Percentiles rank a stretch among this genome's conserved stretches.
Conservation (phyloP, 92 coral and sea anemone species). For the Paramuricea clavata region DNA sequence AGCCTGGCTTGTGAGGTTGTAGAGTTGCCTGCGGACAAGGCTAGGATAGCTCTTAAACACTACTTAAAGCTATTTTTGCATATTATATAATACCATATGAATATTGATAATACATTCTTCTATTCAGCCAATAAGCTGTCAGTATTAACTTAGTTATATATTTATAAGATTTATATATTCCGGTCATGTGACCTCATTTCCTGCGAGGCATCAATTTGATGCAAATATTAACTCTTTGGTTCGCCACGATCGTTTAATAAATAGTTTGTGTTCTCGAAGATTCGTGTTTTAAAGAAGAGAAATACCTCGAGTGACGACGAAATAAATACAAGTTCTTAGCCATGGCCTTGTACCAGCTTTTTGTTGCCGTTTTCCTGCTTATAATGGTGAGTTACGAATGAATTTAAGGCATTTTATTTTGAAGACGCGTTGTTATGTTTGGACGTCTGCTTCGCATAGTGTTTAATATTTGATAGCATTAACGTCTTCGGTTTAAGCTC, state of each 20-base stretch:
- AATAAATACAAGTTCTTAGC: not conserved
- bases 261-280: not conserved
- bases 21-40: too few species aligned
- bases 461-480: conserved; percentile 13
- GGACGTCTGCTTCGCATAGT: conserved; percentile 15
- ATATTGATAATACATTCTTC: not conserved
- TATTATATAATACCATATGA: not conserved
- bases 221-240: conserved; percentile 2
- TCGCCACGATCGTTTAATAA: not conserved
- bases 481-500: conserved; percentile 1
- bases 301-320: not conserved
- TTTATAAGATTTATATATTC: not conserved
- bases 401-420: not conserved
- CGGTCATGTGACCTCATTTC: not conserved
- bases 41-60: too few species aligned
- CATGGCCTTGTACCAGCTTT: not conserved
- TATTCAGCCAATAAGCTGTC: not conserved
- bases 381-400: not conserved
- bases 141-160: not conserved
- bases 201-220: not conserved
- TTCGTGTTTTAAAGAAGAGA: not conserved
- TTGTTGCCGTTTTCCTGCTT: not conserved
- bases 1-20: too few species aligned
- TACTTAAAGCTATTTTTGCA: not conserved
- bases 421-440: conserved; percentile 13